These are phyloP conservation scores for Miniopterus natalensis DNA, from an alignment of 2,113 vertebrate genomes.

Conservation along the genomic window DNA sequence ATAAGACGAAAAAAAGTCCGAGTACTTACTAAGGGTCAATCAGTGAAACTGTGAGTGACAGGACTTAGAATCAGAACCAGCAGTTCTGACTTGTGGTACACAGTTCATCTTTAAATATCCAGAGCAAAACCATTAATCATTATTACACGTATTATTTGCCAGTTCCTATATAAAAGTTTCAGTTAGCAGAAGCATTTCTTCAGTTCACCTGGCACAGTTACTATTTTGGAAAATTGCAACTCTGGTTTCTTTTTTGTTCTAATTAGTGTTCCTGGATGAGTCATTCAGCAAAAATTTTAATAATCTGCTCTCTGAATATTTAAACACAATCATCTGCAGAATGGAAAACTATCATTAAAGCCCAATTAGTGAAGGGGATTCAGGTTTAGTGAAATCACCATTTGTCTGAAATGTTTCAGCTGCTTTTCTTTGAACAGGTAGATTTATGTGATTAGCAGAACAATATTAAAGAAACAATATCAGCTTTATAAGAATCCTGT, in stretches of 20 bases:
- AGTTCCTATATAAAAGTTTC: constrained; percentile 75
- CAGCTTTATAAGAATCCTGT: not conserved
- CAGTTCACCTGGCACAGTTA: constrained; percentile 75
- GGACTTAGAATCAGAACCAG: constrained; percentile 54
- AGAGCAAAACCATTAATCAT: constrained; percentile 80
- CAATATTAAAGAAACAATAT: constrained; percentile 53
- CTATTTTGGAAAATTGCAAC: constrained; percentile 82
- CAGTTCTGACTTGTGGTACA: not conserved
- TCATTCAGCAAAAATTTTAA: constrained; percentile 82
- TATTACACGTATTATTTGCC: constrained; percentile 76
- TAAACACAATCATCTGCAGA: constrained; percentile 77
- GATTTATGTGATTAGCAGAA: constrained; percentile 52
- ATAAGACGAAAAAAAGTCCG: constrained; percentile 45
- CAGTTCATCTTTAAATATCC: constrained; percentile 63
- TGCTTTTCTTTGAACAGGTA: constrained; percentile 15
- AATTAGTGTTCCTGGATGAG: constrained; percentile 82
- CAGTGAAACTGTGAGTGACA: constrained; percentile 67
- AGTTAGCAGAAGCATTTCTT: constrained; percentile 72
- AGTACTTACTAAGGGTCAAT: constrained; percentile 44
- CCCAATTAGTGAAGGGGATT: constrained; percentile 66
- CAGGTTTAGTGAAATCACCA: constrained; percentile 1
- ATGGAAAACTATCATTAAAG: constrained; percentile 72
- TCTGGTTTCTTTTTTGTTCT: constrained; percentile 73
- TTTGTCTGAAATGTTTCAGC: constrained; percentile 23
- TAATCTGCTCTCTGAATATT: constrained; percentile 77